Evolutionary conservation across 2,113 vertebrate genomes (phyloP), one percentile per base, ranked within the genome.

Genomic region (Periophthalmus modestus): DNA sequence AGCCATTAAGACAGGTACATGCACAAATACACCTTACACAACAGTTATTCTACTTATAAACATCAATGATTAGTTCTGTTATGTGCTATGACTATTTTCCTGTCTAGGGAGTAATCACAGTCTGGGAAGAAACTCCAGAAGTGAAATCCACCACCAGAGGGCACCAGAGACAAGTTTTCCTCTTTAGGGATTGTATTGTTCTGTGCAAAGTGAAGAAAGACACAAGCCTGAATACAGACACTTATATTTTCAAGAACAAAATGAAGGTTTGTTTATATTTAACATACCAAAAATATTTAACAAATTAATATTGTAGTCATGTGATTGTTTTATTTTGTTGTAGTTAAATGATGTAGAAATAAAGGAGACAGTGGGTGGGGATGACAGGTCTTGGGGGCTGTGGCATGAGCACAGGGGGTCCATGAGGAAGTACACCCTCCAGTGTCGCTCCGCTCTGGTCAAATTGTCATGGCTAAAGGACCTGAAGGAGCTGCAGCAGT

Each of bases 401-500:
- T 99, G 97, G 97, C 96, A 98, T 0, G 97, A 99, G 68, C 94
- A 97, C 16, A 94, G 98, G 66, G 97, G 97, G 62, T 94, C 96
- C 0, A 92, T 97, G 19, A 93, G 96, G 82, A 97, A 96, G 75
- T 96, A 97, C 69, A 94, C 96, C 0, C 92, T 99, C 23, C 98
- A 98, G 84, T 95, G 96, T 0, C 94, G 94, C 0, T 97, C 97
- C 0, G 87, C 95, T 5, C 91, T 95, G 75, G 91, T 94, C 82
- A 97, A 97, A 86, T 94, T 95, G 63, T 96, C 97, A 1, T 99
- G 98, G 98, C 95, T 98, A 75, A 97, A 96, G 85, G 97, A 99
- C 69, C 94, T 99, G 82, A 90, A 92, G 43, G 94, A 96, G 69
- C 93, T 98, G 15, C 96, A 97, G 88, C 95, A 98, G 63, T 76